Evolutionary conservation across 2,113 vertebrate species (phyloP), one percentile per base, ranked within the genome.

Genomic region (Peromyscus polionotus): DNA sequence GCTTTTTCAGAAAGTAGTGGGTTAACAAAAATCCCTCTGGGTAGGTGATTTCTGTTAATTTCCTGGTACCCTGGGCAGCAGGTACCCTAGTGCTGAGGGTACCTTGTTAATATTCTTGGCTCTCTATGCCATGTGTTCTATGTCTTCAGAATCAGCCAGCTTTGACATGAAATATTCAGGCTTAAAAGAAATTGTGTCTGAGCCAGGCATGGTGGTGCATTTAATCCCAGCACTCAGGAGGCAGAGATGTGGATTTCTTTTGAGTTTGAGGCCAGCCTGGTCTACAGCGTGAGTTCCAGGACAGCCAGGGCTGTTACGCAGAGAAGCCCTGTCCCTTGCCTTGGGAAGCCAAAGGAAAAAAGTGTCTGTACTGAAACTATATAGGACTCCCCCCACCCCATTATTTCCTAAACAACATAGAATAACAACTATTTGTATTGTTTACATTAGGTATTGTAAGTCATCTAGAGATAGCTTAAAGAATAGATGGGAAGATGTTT

Each of bases 1-100:
- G 31, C n/a, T 72, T 96, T 87, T 57, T 72, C 88, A 94, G 14
- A 68, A 80, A 79, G 36, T 59, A 61, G 39, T 68, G 70, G 51
- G 33, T 48, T 90, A 97, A 39, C 79, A 42, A 73, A 65, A 95
- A 51, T 85, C 19, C 8, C 89, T 93, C 57, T 84, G 42, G 11
- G 39, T 75, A 88, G 65, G 51, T 65, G 90, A 57, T 63, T 81
- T 51, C 61, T 91, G 45, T 39, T 72, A 85, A 88, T 1, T 36
- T 12, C 8, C 4, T 89, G 24, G 8, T 88, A 51, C n/a, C 54
- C 73, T 59, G 85, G 36, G 33, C 33, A 65, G 51, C 61, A 42
- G 72, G 72, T 11, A 73, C n/a, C 19, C 80, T 61, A 42, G 28
- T 72, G 20, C 63, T 91, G 19, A 59, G 42, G 5, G 73, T 88